These are phyloP conservation scores for Ceyx margarethae DNA, from an alignment of 2,113 vertebrate species.

Conservation along the genomic window DNA sequence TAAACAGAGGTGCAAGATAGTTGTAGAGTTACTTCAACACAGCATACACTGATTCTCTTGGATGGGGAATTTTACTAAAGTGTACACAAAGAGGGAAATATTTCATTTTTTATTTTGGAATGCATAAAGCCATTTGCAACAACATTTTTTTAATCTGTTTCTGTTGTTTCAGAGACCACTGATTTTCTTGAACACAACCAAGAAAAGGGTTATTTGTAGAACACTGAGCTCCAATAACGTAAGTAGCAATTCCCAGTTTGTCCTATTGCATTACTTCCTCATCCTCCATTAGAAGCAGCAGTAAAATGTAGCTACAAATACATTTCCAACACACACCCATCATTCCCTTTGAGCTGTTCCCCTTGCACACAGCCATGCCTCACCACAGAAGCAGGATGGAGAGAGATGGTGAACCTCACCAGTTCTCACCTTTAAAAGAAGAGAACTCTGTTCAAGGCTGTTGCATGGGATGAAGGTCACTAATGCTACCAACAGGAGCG, in stretches of 20 bases:
- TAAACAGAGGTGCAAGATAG: neutral
- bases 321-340: neutral
- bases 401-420: neutral
- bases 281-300: neutral
- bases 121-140: neutral
- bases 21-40: neutral
- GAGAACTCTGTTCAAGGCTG: neutral
- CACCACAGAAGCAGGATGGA: neutral
- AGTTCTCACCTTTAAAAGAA: neutral
- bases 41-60: neutral
- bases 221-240: neutral
- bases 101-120: neutral
- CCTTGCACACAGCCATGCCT: neutral
- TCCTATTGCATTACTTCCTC: neutral
- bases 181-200: neutral
- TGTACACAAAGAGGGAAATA: accelerated
- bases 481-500: neutral
- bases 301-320: neutral
- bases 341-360: neutral
- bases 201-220: neutral
- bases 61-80: neutral
- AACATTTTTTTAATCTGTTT: neutral
- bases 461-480: neutral
- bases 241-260: neutral
- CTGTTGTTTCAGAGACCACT: neutral